These are phyloP conservation scores for Calypte anna DNA, from an alignment of 2,113 vertebrate genomes.

Conservation along the genomic window DNA sequence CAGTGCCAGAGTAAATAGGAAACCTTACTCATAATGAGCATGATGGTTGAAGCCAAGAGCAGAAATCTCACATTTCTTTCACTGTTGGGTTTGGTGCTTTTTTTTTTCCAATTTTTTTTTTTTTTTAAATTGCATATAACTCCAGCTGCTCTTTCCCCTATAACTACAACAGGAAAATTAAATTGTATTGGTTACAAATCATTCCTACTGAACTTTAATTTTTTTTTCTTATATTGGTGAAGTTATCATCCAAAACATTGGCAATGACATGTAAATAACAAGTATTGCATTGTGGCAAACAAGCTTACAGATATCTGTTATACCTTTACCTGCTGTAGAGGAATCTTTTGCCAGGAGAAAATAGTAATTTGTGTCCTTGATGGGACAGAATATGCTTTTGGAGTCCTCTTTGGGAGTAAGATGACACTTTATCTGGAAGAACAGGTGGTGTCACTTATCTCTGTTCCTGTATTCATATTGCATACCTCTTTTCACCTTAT, in stretches of 20 bases:
- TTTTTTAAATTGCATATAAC: background rate
- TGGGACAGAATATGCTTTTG: background rate
- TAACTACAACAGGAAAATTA: background rate
- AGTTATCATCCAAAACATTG: background rate
- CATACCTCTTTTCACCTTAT: background rate
- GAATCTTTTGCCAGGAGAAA: background rate
- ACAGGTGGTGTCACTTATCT: background rate
- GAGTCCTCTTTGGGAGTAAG: background rate
- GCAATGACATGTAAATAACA: background rate
- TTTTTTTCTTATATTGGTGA: background rate
- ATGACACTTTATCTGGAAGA: background rate
- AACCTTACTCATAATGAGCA: slow-evolving; percentile 2
- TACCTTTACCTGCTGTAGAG: background rate
- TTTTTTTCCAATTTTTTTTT: background rate
- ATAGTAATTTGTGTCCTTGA: background rate
- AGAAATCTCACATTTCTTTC: background rate
- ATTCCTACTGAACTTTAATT: background rate
- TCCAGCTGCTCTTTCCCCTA: background rate
- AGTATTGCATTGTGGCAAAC: background rate
- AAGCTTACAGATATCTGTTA: background rate
- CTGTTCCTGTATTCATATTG: background rate
- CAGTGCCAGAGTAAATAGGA: slow-evolving; percentile 28
- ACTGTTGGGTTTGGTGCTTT: background rate
- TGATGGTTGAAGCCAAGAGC: background rate
- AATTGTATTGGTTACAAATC: background rate